These are phyloP conservation scores for Astyanax mexicanus DNA, from an alignment of 2,797 vertebrate species.

Conservation along the genomic window DNA sequence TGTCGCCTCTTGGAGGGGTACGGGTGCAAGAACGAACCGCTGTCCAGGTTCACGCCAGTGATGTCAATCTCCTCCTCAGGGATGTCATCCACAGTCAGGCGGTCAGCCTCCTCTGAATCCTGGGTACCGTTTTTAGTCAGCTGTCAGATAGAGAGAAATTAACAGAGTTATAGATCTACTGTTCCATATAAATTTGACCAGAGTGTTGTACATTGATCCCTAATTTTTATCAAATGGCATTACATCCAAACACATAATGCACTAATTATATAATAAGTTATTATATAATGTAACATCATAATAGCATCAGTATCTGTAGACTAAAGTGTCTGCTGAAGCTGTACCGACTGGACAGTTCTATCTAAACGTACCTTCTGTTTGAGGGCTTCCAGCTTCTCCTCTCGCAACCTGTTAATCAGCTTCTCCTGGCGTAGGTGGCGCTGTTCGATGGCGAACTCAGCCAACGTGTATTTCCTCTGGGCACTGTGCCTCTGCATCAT, in stretches of 20 bases:
- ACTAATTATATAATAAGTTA: too few relatives aligned
- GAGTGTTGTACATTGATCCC: too few relatives aligned
- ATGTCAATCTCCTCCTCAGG: slow-evolving; percentile 86
- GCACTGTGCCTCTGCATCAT: slow-evolving; percentile 89
- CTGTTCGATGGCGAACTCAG: slow-evolving; percentile 90
- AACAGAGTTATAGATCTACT: not conserved
- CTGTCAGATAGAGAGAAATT: slow-evolving; percentile 68
- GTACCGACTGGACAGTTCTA: not conserved
- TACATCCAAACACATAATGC: too few relatives aligned
- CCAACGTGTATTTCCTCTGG: slow-evolving; percentile 85
- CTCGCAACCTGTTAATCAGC: slow-evolving; percentile 85
- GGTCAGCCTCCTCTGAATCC: slow-evolving; percentile 83
- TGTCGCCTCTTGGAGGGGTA: slow-evolving; percentile 89
- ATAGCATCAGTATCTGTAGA: too few relatives aligned
- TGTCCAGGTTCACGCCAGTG: slow-evolving; percentile 80
- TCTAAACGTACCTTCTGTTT: slow-evolving; percentile 81
- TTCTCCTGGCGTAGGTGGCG: slow-evolving; percentile 83
- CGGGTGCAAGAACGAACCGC: slow-evolving; percentile 90
- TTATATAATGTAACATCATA: too few relatives aligned
- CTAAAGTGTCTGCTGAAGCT: not conserved
- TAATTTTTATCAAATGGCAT: too few relatives aligned
- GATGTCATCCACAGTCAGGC: slow-evolving; percentile 87
- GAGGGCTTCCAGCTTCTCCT: slow-evolving; percentile 89
- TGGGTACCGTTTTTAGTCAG: slow-evolving; percentile 87
- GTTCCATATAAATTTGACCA: not conserved